Evolutionary conservation across 2,888 invertebrate genomes (phyloP).

Genomic region (Yponomeuta cagnagella): DNA sequence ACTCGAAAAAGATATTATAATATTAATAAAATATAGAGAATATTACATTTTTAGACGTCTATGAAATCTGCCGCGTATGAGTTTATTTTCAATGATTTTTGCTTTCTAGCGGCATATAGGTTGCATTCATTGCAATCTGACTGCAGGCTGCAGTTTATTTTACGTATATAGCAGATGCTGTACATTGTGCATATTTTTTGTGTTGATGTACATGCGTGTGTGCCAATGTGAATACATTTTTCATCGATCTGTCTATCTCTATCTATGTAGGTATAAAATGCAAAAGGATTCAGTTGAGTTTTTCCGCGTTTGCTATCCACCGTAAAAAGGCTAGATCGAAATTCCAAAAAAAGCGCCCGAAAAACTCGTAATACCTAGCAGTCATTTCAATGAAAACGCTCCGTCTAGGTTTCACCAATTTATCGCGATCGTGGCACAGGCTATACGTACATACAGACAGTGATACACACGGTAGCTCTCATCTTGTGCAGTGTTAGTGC

Average conservation of each 20-base stretch:
- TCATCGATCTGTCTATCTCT: background rate
- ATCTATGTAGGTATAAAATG: background rate
- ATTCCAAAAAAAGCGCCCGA: constrained; percentile 2
- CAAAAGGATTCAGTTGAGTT: background rate
- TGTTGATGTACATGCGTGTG: background rate
- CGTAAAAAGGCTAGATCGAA: background rate
- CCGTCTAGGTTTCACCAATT: constrained; percentile 35
- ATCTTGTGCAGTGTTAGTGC: too few relatives aligned
- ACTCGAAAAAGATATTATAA: background rate
- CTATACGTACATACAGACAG: too few relatives aligned
- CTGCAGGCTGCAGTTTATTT: too few relatives aligned
- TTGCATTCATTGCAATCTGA: too few relatives aligned
- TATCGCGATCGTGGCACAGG: constrained; percentile 26
- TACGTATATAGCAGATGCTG: too few relatives aligned
- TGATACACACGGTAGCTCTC: background rate
- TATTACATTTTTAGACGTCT: background rate
- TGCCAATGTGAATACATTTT: background rate
- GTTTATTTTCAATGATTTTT: background rate
- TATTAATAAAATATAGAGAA: background rate
- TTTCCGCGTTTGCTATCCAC: background rate
- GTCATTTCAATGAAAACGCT: constrained; percentile 5
- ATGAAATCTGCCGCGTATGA: background rate
- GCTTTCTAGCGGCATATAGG: too few relatives aligned
- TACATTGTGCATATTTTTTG: too few relatives aligned
- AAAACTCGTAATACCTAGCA: background rate